Evolutionary conservation across 2,888 invertebrate species (phyloP).

Genomic region (Plagiodera versicolora): DNA sequence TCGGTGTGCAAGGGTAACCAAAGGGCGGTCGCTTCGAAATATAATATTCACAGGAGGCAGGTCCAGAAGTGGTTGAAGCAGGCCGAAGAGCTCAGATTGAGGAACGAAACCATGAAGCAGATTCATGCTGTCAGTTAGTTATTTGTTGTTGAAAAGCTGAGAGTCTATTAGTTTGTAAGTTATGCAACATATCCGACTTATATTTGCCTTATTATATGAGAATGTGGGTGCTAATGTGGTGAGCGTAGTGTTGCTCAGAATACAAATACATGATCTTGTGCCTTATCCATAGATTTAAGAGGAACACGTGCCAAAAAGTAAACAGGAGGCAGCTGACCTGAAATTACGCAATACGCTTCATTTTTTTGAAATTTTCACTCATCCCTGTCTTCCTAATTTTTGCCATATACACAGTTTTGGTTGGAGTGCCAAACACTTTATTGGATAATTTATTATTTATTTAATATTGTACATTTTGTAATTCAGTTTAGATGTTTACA

Average conservation of each 20-base stretch:
- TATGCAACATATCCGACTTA: conserved; percentile 28
- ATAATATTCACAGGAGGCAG: conserved; percentile 56
- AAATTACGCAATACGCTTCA: conserved; percentile 30
- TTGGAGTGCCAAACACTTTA: conserved; percentile 28
- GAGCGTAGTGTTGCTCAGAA: conserved; percentile 34
- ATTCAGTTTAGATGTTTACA: conserved; percentile 12
- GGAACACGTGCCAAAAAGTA: conserved; percentile 44
- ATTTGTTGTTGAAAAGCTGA: conserved; percentile 18
- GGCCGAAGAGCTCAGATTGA: conserved; percentile 52
- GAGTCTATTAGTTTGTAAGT: conserved; percentile 28
- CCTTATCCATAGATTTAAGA: conserved; percentile 40
- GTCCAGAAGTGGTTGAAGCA: conserved; percentile 63
- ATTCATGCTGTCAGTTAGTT: conserved; percentile 45
- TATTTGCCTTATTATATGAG: conserved; percentile 38
- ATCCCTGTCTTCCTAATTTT: conserved; percentile 36
- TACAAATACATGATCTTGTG: conserved; percentile 38
- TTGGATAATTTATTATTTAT: conserved; percentile 34
- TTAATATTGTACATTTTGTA: conserved; percentile 25
- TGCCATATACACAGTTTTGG: conserved; percentile 29
- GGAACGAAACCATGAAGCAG: conserved; percentile 47
- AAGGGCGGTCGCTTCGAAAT: conserved; percentile 56
- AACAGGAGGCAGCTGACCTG: conserved; percentile 38
- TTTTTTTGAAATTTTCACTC: conserved; percentile 14
- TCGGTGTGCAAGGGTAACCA: conserved; percentile 56
- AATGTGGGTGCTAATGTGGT: conserved; percentile 42